Base-by-base conservation (phyloP, 2,888 invertebrate genomes). In the Herminia tarsipennalis region DNA sequence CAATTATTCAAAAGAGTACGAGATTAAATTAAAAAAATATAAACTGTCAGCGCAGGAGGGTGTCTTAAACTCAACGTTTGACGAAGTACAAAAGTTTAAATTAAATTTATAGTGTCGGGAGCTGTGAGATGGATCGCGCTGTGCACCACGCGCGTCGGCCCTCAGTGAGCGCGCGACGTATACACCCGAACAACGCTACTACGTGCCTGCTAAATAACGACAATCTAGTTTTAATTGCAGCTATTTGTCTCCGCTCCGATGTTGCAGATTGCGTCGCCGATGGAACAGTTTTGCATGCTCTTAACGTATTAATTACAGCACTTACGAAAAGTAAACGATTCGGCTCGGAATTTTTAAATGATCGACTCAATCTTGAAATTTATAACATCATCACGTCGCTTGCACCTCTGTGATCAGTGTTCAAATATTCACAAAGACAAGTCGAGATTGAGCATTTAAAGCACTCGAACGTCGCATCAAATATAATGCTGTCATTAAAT, bases 31-130 rank as follows among this genome's bases (percentile, higher is more conserved):
- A 74, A 77, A 81, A 78, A 78, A 70, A 68, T 61, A 56, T 59
- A 66, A 70, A 67, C 72, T 78, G 76, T 80, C 75, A 70, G 62
- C 63, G 61, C 39, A 53, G 45, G 62, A 56, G 65, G 68, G 70
- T 56, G 65, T 67, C 65, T 72, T 56, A 57, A 70, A 59, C 69
- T 67, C 59, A 53, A 60, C 66, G 56, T 76, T 80, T 83, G 81
- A 83, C 73, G 76, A 71, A 84, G 81, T 68, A 76, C 68, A 70
- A 82, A 86, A 86, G 79, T 86, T 87, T 81, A 81, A 81, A 85
- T 86, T 82, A 81, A 84, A 84, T 83, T 81, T 74, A 74, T 73
- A 70, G 66, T 73, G 73, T 74, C 70, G 35, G 45, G 51, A 66
- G 65, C 25, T 51, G 30, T 56, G 68, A 75, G 81, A 78, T 66